Evolutionary conservation across 2,888 invertebrate genomes (phyloP), one percentile per base, ranked within the genome.

Genomic region (Exocentrus adspersus): DNA sequence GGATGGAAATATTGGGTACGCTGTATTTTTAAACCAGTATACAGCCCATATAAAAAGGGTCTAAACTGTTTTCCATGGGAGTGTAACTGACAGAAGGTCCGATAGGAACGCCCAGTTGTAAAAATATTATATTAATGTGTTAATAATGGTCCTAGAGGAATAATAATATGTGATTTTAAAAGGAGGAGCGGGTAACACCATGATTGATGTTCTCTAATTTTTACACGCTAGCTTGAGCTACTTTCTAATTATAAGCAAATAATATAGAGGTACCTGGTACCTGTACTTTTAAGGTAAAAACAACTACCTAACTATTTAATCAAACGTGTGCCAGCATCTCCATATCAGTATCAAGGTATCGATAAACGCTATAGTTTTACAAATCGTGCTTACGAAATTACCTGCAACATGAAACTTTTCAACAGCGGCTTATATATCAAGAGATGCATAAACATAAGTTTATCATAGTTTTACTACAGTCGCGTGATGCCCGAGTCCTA

Each of bases 91-190:
- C 80, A 81, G 80, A 80, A 80, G 80, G 80, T 79, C 79, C 77
- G 76, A 78, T 76, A 74, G 80, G 76, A 76, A 80, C 81, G 80
- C 81, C 81, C 79, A 74, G 77, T 81, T 81, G 81, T 81, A 81
- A 80, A 81, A 81, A 81, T 81, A 81, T 81, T 80, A 80, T 80
- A 81, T 81, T 81, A 81, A 81, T 81, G 81, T 79, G 80, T 80
- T 80, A 81, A 81, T 81, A 81, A 80, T 79, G 79, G 78, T 80
- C 79, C 76, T 75, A 75, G 78, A 78, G 77, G 80, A 79, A 80
- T 80, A 76, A 80, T 79, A 78, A 79, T 79, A 71, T 77, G 76
- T 77, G 78, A 76, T 75, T 77, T 74, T 72, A 67, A 73, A 73
- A 74, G 69, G 68, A 65, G 71, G 69, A 70, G 72, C 68, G 46